Percentiles rank a stretch among this genome's conserved stretches.
phyloP scores from a whole-genome alignment of 2,113 vertebrate genomes.

The Mesitornis unicolor region DNA sequence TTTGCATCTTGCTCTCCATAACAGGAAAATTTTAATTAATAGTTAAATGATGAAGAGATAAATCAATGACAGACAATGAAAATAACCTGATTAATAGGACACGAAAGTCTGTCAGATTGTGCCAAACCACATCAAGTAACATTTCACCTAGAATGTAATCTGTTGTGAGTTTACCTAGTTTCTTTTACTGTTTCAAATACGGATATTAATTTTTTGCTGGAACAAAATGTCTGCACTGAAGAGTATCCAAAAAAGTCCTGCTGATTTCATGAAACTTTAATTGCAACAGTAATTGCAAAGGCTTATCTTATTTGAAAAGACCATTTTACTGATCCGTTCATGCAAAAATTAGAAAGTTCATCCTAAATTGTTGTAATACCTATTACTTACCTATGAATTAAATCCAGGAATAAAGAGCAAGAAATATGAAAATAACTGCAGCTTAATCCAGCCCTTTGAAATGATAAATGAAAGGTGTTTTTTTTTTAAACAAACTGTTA shows the following conservation, averaged over 20 bases:
- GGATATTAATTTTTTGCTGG: not conserved
- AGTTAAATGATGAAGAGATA: conserved; percentile 36
- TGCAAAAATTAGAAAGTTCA: conserved; percentile 48
- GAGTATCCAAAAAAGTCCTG: not conserved
- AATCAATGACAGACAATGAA: conserved; percentile 39
- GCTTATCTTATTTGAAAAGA: conserved; percentile 1
- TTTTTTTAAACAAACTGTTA: not conserved
- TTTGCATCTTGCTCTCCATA: not conserved
- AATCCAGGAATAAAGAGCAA: conserved; percentile 1
- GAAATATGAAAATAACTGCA: conserved; percentile 28
- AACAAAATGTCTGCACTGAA: conserved; percentile 5
- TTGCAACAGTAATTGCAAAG: conserved; percentile 35
- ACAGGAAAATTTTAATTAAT: conserved; percentile 38
- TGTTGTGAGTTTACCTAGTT: not conserved
- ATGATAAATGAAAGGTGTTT: not conserved
- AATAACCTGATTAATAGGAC: conserved; percentile 25
- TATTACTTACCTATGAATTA: conserved; percentile 36
- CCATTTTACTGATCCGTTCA: not conserved
- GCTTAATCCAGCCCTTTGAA: conserved; percentile 15
- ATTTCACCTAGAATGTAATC: not conserved
- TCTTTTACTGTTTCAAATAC: not conserved
- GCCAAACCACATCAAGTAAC: not conserved
- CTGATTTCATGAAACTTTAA: conserved; percentile 53
- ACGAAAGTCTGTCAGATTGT: conserved; percentile 1
- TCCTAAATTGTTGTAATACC: conserved; percentile 39